Evolutionary conservation across 1,140 invertebrate species (phyloP).

Genomic region (Brachionus sp.): DNA sequence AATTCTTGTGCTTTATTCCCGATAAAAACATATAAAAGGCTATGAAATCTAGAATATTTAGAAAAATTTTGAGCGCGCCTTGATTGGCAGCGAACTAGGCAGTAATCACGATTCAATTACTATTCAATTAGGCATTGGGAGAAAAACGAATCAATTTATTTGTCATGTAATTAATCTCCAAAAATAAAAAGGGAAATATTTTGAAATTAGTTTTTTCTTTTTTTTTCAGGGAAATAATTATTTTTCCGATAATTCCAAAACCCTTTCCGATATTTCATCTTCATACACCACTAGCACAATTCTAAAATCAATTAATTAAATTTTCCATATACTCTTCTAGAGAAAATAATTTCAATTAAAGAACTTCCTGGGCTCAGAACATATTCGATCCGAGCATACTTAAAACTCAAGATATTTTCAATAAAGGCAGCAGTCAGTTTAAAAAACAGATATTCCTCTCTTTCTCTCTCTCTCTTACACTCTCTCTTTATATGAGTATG

Average conservation of each 20-base stretch:
- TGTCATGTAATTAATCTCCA: slow-evolving; percentile 28
- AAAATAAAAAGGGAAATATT: not conserved
- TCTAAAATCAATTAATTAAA: slow-evolving; percentile 39
- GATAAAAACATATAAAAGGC: not conserved
- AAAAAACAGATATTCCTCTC: not conserved
- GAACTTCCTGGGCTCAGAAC: not conserved
- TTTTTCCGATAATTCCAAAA: slow-evolving; percentile 26
- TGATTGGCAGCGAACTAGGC: not conserved
- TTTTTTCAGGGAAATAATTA: slow-evolving; percentile 6
- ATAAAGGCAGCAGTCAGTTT: not conserved
- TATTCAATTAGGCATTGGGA: not conserved
- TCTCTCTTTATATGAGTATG: too few species aligned
- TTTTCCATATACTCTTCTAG: not conserved
- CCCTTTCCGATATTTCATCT: slow-evolving; percentile 25
- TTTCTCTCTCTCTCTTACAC: not conserved
- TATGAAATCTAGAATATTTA: not conserved
- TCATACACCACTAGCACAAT: not conserved
- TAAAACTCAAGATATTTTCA: slow-evolving; percentile 10
- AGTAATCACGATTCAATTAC: not conserved
- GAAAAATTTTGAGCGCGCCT: not conserved
- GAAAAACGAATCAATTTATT: not conserved
- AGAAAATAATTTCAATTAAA: slow-evolving; percentile 24
- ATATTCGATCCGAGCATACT: not conserved
- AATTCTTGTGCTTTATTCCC: not conserved
- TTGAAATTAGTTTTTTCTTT: slow-evolving; percentile 26